phyloP scores from a whole-genome alignment of 2,113 vertebrate genomes.

The Caracal caracal region DNA sequence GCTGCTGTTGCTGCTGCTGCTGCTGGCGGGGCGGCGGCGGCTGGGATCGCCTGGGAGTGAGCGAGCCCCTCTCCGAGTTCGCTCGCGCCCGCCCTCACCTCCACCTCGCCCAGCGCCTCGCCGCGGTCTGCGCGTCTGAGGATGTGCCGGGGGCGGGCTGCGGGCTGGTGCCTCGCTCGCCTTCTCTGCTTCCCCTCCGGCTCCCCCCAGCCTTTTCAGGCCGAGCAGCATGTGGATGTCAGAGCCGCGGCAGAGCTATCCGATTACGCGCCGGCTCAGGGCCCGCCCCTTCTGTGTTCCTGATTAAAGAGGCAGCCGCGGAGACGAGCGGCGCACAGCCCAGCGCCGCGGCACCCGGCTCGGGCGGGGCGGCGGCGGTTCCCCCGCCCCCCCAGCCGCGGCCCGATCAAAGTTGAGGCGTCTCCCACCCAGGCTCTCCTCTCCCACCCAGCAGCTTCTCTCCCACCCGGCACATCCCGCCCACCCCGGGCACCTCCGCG shows the following conservation, averaged over 20 bases:
- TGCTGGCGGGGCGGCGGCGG: constrained; percentile 38
- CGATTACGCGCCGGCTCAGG: constrained; percentile 93
- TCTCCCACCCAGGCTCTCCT: background rate
- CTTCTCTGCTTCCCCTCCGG: constrained; percentile 79
- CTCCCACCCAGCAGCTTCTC: background rate
- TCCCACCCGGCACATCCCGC: background rate
- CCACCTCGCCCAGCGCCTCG: constrained; percentile 71
- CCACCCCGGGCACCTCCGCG: background rate
- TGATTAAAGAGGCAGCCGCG: constrained; percentile 89
- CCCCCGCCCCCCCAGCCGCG: background rate
- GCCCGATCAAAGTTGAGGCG: constrained; percentile 56
- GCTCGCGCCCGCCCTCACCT: constrained; percentile 76
- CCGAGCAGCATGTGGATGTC: constrained; percentile 87
- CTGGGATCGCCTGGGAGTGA: constrained; percentile 59
- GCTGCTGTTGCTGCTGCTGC: background rate
- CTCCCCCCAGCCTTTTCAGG: constrained; percentile 87
- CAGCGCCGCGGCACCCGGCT: constrained; percentile 59
- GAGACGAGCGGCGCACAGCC: constrained; percentile 67
- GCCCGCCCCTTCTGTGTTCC: constrained; percentile 89
- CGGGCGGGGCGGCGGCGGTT: constrained; percentile 56
- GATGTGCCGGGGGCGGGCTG: constrained; percentile 68
- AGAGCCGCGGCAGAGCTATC: constrained; percentile 89
- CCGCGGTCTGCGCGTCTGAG: constrained; percentile 53
- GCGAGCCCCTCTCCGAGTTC: constrained; percentile 74
- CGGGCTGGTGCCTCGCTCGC: constrained; percentile 72